Conservation (phyloP, 2,113 vertebrate species). For the Macrotis lagotis region DNA sequence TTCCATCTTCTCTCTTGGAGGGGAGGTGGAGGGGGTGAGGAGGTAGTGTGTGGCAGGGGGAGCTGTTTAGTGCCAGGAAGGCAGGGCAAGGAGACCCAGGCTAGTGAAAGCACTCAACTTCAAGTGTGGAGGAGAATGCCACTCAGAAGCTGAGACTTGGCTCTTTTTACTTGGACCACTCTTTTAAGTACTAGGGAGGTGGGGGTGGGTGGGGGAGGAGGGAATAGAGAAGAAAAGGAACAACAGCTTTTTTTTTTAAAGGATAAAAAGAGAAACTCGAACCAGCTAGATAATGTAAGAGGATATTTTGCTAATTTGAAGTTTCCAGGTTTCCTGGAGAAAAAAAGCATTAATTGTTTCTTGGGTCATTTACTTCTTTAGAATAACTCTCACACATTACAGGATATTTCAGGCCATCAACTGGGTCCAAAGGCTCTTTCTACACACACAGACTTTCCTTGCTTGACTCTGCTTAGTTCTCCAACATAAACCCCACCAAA, state of each 20-base stretch:
- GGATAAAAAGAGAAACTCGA: not conserved
- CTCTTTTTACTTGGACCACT: conserved; percentile 4
- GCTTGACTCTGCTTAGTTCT: not conserved
- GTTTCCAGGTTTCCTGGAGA: conserved; percentile 21
- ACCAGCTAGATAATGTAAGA: not conserved
- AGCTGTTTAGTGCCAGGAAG: not conserved
- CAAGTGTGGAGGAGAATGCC: not conserved
- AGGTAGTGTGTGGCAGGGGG: not conserved
- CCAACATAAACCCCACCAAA: not conserved
- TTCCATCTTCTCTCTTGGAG: conserved; percentile 55
- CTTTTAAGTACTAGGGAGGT: not conserved
- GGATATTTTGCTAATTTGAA: conserved; percentile 43
- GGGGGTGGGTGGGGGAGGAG: rapidly evolving
- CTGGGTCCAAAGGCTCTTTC: not conserved
- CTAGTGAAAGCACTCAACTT: conserved; percentile 24
- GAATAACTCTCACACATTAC: rapidly evolving
- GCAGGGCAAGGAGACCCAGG: conserved; percentile 55
- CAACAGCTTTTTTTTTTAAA: not conserved
- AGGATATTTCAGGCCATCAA: not conserved
- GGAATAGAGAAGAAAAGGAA: not conserved
- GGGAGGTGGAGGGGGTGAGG: not conserved
- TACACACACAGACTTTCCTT: not conserved
- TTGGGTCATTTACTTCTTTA: conserved; percentile 56
- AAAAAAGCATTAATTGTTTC: rapidly evolving
- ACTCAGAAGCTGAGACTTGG: conserved; percentile 13